Evolutionary conservation across 2,113 vertebrate species (phyloP).

Genomic region (Pardalotus punctatus): DNA sequence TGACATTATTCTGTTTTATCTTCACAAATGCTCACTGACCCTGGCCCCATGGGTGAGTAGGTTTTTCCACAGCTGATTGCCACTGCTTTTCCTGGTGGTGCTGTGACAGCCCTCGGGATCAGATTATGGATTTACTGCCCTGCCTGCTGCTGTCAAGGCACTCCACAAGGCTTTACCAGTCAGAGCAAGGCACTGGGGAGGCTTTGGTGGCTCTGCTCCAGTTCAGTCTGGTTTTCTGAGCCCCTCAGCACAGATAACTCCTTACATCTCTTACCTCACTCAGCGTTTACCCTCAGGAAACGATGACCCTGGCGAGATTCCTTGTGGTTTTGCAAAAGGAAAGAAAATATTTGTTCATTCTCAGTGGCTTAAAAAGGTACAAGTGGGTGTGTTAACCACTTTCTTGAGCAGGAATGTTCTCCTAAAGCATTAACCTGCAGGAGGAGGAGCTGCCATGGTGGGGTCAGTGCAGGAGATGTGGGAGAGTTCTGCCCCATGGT

Average conservation of each 20-base stretch:
- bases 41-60: neutral
- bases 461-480: neutral
- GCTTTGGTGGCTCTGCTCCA: neutral
- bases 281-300: neutral
- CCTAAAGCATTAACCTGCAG: neutral
- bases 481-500: accelerated
- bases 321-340: conserved; percentile 37
- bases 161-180: neutral
- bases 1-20: neutral
- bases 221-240: neutral
- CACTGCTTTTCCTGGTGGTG: neutral
- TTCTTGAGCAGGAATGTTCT: neutral
- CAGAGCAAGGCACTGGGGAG: neutral
- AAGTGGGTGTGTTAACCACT: neutral
- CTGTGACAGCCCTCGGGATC: neutral
- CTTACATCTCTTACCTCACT: neutral
- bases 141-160: neutral
- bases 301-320: neutral
- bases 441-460: neutral
- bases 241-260: neutral
- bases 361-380: neutral
- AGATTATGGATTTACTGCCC: neutral
- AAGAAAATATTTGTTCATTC: conserved; percentile 46
- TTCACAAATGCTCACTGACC: neutral
- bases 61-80: neutral